A percentile compares a stretch with the other conserved stretches of the same genome.
phyloP scores from a whole-genome alignment of 2,797 vertebrate species.

The Cyclopterus lumpus region DNA sequence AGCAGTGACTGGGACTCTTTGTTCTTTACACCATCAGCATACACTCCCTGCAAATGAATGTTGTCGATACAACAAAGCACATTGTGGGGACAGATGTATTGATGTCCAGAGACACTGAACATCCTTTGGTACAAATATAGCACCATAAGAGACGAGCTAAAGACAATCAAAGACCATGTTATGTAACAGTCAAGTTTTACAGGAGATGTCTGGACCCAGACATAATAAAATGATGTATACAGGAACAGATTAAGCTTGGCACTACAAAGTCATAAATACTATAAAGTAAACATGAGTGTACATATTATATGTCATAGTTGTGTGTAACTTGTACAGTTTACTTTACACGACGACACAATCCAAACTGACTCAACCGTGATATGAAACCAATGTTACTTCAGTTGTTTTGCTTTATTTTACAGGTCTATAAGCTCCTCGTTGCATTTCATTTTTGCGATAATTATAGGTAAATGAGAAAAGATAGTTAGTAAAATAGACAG shows the following conservation, averaged over 20 bases:
- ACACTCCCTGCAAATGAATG: conserved; percentile 35
- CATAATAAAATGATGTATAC: background rate
- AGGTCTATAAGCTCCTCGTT: too few species aligned
- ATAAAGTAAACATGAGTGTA: too few species aligned
- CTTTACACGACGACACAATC: too few species aligned
- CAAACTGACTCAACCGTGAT: background rate
- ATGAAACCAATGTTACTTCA: background rate
- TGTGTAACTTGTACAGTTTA: background rate
- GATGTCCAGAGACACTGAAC: conserved; percentile 41
- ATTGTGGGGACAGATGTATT: conserved; percentile 24
- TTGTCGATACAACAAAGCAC: conserved; percentile 19
- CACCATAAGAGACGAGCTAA: conserved; percentile 1
- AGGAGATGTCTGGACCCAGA: background rate
- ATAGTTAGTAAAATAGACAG: too few species aligned
- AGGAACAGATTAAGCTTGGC: background rate
- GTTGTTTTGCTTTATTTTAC: too few species aligned
- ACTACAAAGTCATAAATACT: background rate
- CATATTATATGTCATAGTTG: background rate
- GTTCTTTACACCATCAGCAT: conserved; percentile 37
- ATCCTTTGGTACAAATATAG: conserved; percentile 37
- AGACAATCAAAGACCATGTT: background rate
- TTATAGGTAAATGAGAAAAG: too few species aligned
- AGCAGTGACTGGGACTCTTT: conserved; percentile 50
- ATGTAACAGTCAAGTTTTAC: conserved; percentile 22
- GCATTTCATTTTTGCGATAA: too few species aligned